Evolutionary conservation across 2,888 invertebrate species (phyloP).

Genomic region (Drosophila anomalata): DNA sequence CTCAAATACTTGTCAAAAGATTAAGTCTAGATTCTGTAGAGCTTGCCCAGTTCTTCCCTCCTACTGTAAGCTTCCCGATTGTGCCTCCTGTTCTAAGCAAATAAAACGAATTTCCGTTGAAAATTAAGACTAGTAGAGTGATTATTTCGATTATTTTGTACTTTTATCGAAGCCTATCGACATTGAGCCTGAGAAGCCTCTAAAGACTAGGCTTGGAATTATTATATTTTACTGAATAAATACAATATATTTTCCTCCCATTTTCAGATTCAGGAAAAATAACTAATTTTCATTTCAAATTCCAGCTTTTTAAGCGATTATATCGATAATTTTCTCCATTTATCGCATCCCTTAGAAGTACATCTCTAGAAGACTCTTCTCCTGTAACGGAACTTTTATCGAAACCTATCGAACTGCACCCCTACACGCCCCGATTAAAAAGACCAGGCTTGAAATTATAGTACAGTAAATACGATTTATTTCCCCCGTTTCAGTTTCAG

Average conservation of each 20-base stretch:
- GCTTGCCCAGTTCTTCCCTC: background rate
- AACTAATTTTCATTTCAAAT: too few species aligned
- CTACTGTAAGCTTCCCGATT: slow-evolving; percentile 4
- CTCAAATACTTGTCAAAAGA: background rate
- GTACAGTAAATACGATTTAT: slow-evolving; percentile 67
- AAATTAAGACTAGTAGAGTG: background rate
- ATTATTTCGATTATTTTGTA: background rate
- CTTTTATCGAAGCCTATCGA: background rate
- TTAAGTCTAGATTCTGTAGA: background rate
- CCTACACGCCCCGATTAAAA: background rate
- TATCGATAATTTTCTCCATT: too few species aligned
- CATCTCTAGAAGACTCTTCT: too few species aligned
- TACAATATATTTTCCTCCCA: too few species aligned
- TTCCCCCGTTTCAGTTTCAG: slow-evolving; percentile 35
- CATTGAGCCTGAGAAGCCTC: background rate
- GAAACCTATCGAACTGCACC: background rate
- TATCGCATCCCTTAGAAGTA: too few species aligned
- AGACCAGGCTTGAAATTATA: slow-evolving; percentile 16
- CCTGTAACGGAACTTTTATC: background rate
- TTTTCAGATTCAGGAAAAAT: too few species aligned
- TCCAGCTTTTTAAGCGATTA: too few species aligned
- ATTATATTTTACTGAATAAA: too few species aligned
- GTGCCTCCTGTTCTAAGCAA: background rate
- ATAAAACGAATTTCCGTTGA: slow-evolving; percentile 8
- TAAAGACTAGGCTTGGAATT: too few species aligned